Conservation (phyloP, 2,113 vertebrate species). For the Lycaon pictus region DNA sequence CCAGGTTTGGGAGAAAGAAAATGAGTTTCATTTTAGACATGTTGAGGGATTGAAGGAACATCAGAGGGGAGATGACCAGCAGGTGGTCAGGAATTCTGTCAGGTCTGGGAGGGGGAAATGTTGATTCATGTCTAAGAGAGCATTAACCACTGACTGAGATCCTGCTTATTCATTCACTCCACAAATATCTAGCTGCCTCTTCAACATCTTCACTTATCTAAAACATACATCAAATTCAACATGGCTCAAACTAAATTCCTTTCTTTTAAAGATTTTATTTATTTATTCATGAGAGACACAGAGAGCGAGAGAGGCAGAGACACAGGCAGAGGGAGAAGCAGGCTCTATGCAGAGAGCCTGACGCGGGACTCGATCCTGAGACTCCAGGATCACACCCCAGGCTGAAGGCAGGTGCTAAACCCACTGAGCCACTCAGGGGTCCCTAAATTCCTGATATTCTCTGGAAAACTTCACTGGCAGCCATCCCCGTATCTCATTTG, state of each 20-base stretch:
- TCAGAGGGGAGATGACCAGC: neutral
- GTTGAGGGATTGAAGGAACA: neutral
- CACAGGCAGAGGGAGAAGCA: too few species aligned
- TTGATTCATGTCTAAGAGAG: neutral
- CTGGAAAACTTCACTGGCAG: neutral
- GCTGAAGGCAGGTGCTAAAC: too few species aligned
- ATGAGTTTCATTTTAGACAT: neutral
- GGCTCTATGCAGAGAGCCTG: too few species aligned
- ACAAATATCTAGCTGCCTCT: constrained; percentile 50
- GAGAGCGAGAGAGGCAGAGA: too few species aligned
- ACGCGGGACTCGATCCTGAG: too few species aligned
- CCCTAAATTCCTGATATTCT: constrained; percentile 11
- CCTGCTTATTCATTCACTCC: constrained; percentile 56
- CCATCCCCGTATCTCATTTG: neutral
- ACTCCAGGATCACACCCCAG: too few species aligned
- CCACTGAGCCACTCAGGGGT: too few species aligned
- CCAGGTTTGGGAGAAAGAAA: neutral
- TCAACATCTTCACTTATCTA: constrained; percentile 49
- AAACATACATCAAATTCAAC: constrained; percentile 34
- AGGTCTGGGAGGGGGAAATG: neutral
- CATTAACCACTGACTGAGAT: neutral
- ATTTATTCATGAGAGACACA: too few species aligned
- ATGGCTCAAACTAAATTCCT: constrained; percentile 18
- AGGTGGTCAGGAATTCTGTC: neutral
- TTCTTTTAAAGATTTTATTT: too few species aligned